These are phyloP conservation scores for Micromys minutus DNA, from an alignment of 2,113 vertebrate species.

Conservation along the genomic window DNA sequence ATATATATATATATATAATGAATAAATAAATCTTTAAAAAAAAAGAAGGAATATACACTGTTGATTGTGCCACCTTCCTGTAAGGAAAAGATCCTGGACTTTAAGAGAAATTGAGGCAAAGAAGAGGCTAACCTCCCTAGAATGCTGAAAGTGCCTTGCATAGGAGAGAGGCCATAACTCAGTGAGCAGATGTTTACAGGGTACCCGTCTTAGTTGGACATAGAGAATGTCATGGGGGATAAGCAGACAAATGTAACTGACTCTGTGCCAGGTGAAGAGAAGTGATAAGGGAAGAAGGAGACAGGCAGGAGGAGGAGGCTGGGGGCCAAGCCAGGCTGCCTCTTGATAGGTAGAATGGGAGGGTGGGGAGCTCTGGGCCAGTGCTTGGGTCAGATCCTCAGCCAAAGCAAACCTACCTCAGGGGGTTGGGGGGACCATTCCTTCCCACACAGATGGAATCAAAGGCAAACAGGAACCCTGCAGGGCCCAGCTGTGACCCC, in stretches of 20 bases:
- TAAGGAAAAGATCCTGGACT: neutral
- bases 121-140: neutral
- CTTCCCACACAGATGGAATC: conserved; percentile 75
- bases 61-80: neutral
- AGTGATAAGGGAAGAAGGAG: conserved; percentile 7
- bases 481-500: conserved; percentile 78
- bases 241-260: conserved; percentile 21
- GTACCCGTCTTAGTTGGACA: neutral
- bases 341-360: conserved; percentile 58
- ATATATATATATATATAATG: too few relatives aligned
- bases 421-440: conserved; percentile 47
- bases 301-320: conserved; percentile 11
- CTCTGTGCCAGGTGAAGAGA: neutral
- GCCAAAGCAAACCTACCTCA: conserved; percentile 80
- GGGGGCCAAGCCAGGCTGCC: conserved; percentile 11
- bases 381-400: conserved; percentile 73
- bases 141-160: neutral
- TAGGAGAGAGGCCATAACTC: neutral
- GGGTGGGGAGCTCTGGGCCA: conserved; percentile 61
- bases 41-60: neutral
- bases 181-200: neutral
- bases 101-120: conserved; percentile 48
- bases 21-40: too few relatives aligned
- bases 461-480: conserved; percentile 78
- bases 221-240: neutral